These are phyloP conservation scores for Heloderma charlesbogerti DNA, from an alignment of 2,113 vertebrate species.

Conservation along the genomic window DNA sequence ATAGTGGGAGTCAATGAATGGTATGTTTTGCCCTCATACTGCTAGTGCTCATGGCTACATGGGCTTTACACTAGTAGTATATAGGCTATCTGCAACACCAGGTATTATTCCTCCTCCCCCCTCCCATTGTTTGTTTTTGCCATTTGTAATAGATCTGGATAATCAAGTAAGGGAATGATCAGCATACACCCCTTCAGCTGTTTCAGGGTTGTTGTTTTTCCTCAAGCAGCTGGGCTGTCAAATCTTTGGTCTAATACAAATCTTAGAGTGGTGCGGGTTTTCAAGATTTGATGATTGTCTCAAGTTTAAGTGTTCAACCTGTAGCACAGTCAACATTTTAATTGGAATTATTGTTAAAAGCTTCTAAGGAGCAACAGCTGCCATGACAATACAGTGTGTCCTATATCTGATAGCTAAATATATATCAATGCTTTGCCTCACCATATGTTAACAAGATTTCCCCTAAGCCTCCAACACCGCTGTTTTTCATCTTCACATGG, in stretches of 20 bases:
- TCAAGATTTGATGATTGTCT: neutral
- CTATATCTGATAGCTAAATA: neutral
- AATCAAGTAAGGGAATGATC: neutral
- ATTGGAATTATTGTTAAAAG: constrained; percentile 9
- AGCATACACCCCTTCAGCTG: neutral
- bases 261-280: neutral
- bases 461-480: neutral
- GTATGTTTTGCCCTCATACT: too few species aligned
- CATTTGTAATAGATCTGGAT: neutral
- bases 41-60: too few species aligned
- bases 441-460: neutral
- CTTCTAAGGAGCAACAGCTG: neutral
- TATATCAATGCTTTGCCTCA: neutral
- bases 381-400: neutral
- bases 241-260: neutral
- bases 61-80: too few species aligned
- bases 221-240: neutral
- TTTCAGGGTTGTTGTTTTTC: neutral
- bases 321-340: neutral
- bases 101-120: neutral
- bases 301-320: neutral
- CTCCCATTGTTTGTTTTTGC: too few species aligned
- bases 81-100: neutral
- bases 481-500: neutral
- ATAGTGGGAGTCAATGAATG: too few species aligned